A percentile compares a stretch with the other conserved stretches of the same genome.
Conservation (phyloP, 2,113 vertebrate species). For the Anarhynchus alexandrinus region DNA sequence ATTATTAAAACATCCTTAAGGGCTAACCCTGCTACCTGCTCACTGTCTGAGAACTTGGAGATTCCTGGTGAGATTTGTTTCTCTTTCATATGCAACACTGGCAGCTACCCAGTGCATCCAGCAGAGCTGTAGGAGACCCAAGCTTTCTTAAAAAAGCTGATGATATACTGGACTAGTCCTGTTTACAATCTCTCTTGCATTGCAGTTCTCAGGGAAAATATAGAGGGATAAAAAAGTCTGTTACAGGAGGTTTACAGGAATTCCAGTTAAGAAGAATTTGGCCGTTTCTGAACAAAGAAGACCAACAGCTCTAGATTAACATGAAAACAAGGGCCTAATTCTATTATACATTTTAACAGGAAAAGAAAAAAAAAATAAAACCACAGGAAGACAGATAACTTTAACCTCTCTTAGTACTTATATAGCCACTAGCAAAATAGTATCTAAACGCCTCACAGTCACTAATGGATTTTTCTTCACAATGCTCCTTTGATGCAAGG, state of each 20-base stretch:
- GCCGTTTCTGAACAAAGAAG: background rate
- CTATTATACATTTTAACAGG: background rate
- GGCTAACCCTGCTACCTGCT: background rate
- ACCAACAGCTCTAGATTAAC: background rate
- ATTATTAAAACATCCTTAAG: conserved; percentile 56
- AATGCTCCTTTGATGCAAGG: conserved; percentile 28
- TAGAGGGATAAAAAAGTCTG: background rate
- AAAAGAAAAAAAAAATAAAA: background rate
- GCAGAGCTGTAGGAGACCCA: background rate
- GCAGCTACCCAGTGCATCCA: background rate
- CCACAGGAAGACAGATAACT: background rate
- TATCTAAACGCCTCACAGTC: background rate
- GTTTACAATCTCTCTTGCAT: background rate
- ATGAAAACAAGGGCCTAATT: background rate
- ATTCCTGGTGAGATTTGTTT: background rate
- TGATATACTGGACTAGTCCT: background rate
- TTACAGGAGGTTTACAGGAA: background rate
- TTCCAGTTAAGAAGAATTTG: background rate
- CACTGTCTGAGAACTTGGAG: background rate
- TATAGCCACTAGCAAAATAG: background rate
- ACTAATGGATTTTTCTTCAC: conserved; percentile 40
- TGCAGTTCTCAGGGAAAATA: background rate
- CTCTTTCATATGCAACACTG: background rate
- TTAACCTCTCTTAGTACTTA: background rate
- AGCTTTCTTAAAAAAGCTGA: background rate